phyloP scores from a whole-genome alignment of 2,797 vertebrate genomes.

The Leptodactylus fallax region DNA sequence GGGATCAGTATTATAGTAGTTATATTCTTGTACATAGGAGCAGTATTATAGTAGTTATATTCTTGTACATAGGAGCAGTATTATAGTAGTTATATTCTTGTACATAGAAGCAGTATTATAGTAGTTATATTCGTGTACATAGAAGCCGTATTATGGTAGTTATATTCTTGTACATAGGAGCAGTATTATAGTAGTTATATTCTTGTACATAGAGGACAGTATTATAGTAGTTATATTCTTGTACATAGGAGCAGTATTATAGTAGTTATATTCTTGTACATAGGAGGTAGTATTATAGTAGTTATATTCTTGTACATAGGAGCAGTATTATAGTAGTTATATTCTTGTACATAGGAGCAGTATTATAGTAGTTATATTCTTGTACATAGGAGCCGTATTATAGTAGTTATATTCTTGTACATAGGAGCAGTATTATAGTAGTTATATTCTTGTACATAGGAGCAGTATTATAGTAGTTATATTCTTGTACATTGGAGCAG shows the following conservation, averaged over 20 bases:
- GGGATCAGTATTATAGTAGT: too few relatives aligned
- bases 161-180: too few relatives aligned
- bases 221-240: too few relatives aligned
- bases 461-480: constrained; percentile 12
- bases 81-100: too few relatives aligned
- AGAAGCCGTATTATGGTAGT: too few relatives aligned
- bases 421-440: neutral
- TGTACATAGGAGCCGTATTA: neutral
- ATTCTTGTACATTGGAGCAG: neutral
- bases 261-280: neutral
- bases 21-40: too few relatives aligned
- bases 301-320: constrained; percentile 3
- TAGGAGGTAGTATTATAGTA: neutral
- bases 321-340: constrained; percentile 3
- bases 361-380: neutral
- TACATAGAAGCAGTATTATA: too few relatives aligned
- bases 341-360: neutral
- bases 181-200: too few relatives aligned
- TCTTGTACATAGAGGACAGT: too few relatives aligned
- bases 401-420: neutral
- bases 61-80: too few relatives aligned
- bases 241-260: neutral
- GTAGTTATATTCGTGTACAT: too few relatives aligned
- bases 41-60: too few relatives aligned
- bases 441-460: neutral